These are phyloP conservation scores for Aphelenchoides bicaudatus DNA, from an alignment of 2,888 invertebrate species.

Conservation along the genomic window DNA sequence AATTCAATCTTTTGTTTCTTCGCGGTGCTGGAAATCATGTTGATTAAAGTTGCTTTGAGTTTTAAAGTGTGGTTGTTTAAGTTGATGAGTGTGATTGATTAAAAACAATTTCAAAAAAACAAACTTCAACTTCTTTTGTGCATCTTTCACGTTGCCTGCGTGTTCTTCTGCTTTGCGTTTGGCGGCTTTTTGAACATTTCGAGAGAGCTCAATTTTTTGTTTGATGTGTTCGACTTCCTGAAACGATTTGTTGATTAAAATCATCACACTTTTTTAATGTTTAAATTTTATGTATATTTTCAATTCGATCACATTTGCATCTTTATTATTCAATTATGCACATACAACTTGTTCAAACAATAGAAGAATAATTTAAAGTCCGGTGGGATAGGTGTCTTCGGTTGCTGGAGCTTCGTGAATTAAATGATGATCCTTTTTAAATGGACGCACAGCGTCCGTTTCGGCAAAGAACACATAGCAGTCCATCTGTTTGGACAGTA, in stretches of 20 bases:
- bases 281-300: too few species aligned
- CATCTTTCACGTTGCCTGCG: conserved; percentile 66
- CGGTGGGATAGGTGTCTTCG: too few species aligned
- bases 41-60: conserved; percentile 13
- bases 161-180: conserved; percentile 41
- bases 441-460: too few species aligned
- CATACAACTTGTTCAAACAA: not conserved
- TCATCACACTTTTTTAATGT: too few species aligned
- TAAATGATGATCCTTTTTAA: too few species aligned
- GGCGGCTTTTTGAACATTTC: conserved; percentile 42
- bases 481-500: too few species aligned
- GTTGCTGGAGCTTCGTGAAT: too few species aligned
- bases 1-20: conserved; percentile 73
- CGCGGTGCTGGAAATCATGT: not conserved
- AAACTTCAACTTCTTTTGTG: conserved; percentile 77
- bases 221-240: conserved; percentile 70
- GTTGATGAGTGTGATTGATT: not conserved
- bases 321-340: not conserved
- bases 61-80: too few species aligned
- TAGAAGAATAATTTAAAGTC: not conserved
- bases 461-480: too few species aligned
- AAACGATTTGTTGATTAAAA: too few species aligned
- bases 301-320: too few species aligned
- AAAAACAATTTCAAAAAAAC: conserved; percentile 54
- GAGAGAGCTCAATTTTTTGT: conserved; percentile 43